Percentiles rank a stretch among this genome's conserved stretches.
phyloP scores from a whole-genome alignment of 2,888 invertebrate species.

The Euplexia lucipara region DNA sequence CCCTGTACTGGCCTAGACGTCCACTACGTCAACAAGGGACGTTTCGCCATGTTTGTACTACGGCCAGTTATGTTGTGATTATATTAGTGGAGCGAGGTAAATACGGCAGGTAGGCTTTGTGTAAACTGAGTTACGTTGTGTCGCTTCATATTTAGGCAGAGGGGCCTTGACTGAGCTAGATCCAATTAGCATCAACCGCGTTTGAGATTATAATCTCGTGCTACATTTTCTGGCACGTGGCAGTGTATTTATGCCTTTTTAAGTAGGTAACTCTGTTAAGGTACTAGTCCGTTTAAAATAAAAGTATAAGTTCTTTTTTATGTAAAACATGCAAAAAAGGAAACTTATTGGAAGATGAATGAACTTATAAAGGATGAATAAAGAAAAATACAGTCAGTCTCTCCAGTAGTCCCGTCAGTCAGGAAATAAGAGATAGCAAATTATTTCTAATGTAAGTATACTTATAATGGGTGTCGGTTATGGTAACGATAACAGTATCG shows the following conservation, averaged over 20 bases:
- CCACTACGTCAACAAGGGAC: conserved; percentile 47
- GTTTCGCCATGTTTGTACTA: conserved; percentile 39
- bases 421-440: too few species aligned
- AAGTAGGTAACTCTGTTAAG: too few species aligned
- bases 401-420: too few species aligned
- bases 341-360: too few species aligned
- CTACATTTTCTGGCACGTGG: background rate
- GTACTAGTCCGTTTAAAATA: too few species aligned
- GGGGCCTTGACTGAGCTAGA: conserved; percentile 20
- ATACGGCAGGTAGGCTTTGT: conserved; percentile 45
- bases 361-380: too few species aligned
- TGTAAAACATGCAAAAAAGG: too few species aligned
- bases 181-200: conserved; percentile 32
- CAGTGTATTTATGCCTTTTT: background rate
- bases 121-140: conserved; percentile 45
- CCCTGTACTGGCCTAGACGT: conserved; percentile 30
- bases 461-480: too few species aligned
- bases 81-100: conserved; percentile 50
- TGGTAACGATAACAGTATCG: too few species aligned
- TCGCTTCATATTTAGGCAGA: conserved; percentile 30
- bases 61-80: conserved; percentile 58
- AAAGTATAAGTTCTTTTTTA: too few species aligned
- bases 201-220: conserved; percentile 36
- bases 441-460: too few species aligned
- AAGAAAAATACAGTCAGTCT: too few species aligned